These are phyloP conservation scores for Rotaria macrura DNA, from an alignment of 2,888 invertebrate species.

Conservation along the genomic window DNA sequence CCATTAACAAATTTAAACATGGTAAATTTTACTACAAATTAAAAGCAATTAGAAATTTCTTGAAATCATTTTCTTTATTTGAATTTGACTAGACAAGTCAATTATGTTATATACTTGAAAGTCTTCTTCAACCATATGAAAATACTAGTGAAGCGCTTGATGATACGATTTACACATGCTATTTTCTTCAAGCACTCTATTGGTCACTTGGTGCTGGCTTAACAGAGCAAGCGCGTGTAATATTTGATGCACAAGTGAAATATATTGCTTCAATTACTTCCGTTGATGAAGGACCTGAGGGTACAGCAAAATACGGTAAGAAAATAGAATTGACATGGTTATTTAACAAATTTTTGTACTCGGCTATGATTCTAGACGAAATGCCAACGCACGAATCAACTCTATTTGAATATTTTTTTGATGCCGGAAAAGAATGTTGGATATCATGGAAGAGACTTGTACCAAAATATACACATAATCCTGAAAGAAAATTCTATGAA, in stretches of 20 bases:
- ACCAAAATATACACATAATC: constrained; percentile 64
- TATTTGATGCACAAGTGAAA: constrained; percentile 73
- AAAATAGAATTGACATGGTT: neutral
- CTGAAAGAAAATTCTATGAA: constrained; percentile 62
- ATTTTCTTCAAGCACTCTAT: constrained; percentile 66
- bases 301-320: constrained; percentile 42
- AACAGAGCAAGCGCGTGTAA: constrained; percentile 59
- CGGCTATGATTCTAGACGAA: constrained; percentile 53
- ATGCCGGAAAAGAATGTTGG: constrained; percentile 62
- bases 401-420: constrained; percentile 69
- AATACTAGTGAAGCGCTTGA: constrained; percentile 40
- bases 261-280: constrained; percentile 59
- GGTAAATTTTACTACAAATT: constrained; percentile 50
- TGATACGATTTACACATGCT: constrained; percentile 58
- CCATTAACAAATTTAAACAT: constrained; percentile 75
- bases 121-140: constrained; percentile 52
- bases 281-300: constrained; percentile 57
- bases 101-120: constrained; percentile 68
- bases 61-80: constrained; percentile 33
- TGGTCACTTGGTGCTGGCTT: constrained; percentile 73
- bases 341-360: too few species aligned
- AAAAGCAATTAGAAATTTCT: too few species aligned
- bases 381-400: constrained; percentile 63
- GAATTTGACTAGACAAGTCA: constrained; percentile 54
- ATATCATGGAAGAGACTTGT: constrained; percentile 73